phyloP scores from a whole-genome alignment of 2,113 vertebrate species.

The Microtus oregoni region DNA sequence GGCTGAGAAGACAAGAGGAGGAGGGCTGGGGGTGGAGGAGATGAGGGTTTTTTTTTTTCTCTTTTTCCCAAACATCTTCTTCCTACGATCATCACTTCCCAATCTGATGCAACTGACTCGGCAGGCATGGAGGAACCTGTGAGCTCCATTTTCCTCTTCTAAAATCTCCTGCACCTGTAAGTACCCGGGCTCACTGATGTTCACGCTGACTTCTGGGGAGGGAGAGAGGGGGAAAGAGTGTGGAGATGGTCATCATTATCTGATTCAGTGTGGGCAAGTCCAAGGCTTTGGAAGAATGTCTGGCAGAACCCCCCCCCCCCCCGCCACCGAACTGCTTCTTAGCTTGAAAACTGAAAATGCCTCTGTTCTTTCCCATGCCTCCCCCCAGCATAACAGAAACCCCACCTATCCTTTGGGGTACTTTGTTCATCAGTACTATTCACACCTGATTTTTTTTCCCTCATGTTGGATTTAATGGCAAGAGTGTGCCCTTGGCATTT shows the following conservation, averaged over 20 bases:
- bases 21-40: background rate
- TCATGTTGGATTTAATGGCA: slow-evolving; percentile 57
- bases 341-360: slow-evolving; percentile 66
- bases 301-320: background rate
- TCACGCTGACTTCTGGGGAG: slow-evolving; percentile 75
- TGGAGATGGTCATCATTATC: slow-evolving; percentile 66
- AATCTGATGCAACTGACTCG: slow-evolving; percentile 86
- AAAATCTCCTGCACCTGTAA: slow-evolving; percentile 88
- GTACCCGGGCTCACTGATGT: slow-evolving; percentile 81
- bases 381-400: slow-evolving; percentile 27
- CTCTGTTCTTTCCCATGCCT: slow-evolving; percentile 36
- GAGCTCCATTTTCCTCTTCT: slow-evolving; percentile 88
- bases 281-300: slow-evolving; percentile 54
- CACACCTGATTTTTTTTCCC: slow-evolving; percentile 50
- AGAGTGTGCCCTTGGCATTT: slow-evolving; percentile 45
- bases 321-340: slow-evolving; percentile 33
- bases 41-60: slow-evolving; percentile 80
- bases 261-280: slow-evolving; percentile 76
- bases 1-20: slow-evolving; percentile 45
- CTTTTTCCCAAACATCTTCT: slow-evolving; percentile 76
- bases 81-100: slow-evolving; percentile 86
- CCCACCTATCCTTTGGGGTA: slow-evolving; percentile 44
- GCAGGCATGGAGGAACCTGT: slow-evolving; percentile 85
- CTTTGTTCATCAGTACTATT: slow-evolving; percentile 28
- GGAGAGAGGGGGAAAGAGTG: slow-evolving; percentile 22